Base-by-base conservation (phyloP, 1,140 invertebrate species). In the Procambarus virginalis region DNA sequence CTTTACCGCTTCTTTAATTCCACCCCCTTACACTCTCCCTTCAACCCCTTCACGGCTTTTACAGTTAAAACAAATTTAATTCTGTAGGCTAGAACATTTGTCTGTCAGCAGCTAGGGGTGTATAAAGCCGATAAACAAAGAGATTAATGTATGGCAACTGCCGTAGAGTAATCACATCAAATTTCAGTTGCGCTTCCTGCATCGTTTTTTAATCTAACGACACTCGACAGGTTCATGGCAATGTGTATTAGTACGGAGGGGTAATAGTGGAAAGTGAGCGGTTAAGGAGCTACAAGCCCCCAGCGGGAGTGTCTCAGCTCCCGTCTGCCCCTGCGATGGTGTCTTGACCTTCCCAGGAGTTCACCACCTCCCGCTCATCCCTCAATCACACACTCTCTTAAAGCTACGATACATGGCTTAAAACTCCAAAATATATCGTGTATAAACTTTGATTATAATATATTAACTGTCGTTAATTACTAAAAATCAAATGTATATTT, bases 331-430 rank as follows among this genome's bases (percentile, higher is more conserved):
- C 82, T 75, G 17, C 82, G 82, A 48, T 22, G 75, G 46, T 75
- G 51, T 84, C 51, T 84, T 84, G 82, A 84, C 82, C 82, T 84
- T 84, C 82, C 82, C 82, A 84, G 68, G 82, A 84, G 82, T 84
- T 84, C 82, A 84, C 49, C n/a, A 51, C 34, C 48, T 51, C 4
- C 4, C 9, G 60, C 8, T 75, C 55, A 4, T 10, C 68, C 6
- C n/a, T 2, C 51, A n/a, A 70, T 10, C 20, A 58, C 48, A 75
- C 60, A 84, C 10, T 20, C 82, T 84, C 22, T 49, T 49, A 84
- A 84, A 81, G 60, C 9, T 5, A 60, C 2, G 51, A 81, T 60
- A n/a, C 79, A 81, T 20, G 12, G 10, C 49, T 17, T 5, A 12
- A 20, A 64, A 17, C 17, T 20, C 60, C 17, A 12, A 64, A 64